phyloP scores from a whole-genome alignment of 2,113 vertebrate species.

The Odobenus rosmarus region DNA sequence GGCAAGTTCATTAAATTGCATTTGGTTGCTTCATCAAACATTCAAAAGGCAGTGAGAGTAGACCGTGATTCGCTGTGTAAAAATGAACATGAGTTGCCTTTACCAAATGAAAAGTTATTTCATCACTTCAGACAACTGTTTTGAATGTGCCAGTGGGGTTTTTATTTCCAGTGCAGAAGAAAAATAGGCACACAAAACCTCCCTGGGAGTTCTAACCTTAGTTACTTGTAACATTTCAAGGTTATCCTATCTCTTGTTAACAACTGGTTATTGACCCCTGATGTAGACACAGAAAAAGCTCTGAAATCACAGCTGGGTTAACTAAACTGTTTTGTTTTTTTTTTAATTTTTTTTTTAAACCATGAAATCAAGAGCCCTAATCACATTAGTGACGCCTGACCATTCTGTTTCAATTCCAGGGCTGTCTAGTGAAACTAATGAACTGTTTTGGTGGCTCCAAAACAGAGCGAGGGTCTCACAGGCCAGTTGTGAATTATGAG shows the following conservation, averaged over 20 bases:
- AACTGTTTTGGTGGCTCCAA: slow-evolving; percentile 64
- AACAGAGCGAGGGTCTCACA: slow-evolving; percentile 62
- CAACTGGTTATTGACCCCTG: slow-evolving; percentile 58
- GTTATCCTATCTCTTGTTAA: slow-evolving; percentile 54
- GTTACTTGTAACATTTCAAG: slow-evolving; percentile 48
- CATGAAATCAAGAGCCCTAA: slow-evolving; percentile 75
- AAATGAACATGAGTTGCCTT: not conserved
- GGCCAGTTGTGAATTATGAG: slow-evolving; percentile 65
- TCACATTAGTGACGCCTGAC: slow-evolving; percentile 67
- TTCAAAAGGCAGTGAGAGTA: not conserved
- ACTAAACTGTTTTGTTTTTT: not conserved
- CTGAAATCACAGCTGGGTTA: slow-evolving; percentile 60
- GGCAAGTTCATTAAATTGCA: slow-evolving; percentile 10
- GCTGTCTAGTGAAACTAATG: slow-evolving; percentile 60
- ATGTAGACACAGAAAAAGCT: slow-evolving; percentile 24
- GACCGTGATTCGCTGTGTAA: not conserved
- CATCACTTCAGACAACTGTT: not conserved
- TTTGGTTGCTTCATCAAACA: not conserved
- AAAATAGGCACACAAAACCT: not conserved
- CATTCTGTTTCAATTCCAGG: slow-evolving; percentile 66
- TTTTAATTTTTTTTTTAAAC: slow-evolving; percentile 59
- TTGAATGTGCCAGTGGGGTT: not conserved
- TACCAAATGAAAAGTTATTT: not conserved
- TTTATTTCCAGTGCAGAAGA: slow-evolving; percentile 9
- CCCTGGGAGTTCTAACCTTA: slow-evolving; percentile 28